Evolutionary conservation across 2,888 invertebrate genomes (phyloP), one percentile per base, ranked within the genome.

Genomic region (Agapostemon virescens): DNA sequence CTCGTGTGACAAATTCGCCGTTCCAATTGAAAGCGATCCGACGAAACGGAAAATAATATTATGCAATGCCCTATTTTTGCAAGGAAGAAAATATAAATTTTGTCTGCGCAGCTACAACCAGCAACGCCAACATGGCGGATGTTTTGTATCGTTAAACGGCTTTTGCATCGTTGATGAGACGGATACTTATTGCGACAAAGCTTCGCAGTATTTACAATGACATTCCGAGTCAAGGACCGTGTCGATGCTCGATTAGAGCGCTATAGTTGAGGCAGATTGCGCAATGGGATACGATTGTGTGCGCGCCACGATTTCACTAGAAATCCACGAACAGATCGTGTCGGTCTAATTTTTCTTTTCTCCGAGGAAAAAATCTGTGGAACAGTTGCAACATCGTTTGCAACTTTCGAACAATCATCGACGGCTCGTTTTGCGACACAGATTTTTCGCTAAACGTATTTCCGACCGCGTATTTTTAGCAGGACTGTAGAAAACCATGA

Each of bases 271-370:
- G n/a, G 15, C 0, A n/a, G n/a, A n/a, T 66, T 58, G 66, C 9
- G 72, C 42, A 67, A 66, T 66, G 71, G 52, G 9, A 42, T 30
- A 40, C 40, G 42, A 76, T 72, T 42, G n/a, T 52, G 52, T 9
- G 17, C n/a, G 52, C 5, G 17, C n/a, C 40, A 33, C 38, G 45
- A 66, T 58, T 77, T 79, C 70, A 49, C 33, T 55, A 52, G 45
- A 78, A 69, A 69, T 26, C 36, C 33, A 11, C 9, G 36, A 11
- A 64, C 42, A n/a, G n/a, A 64, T 64, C 30, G 38, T 7, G 52
- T 20, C 66, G 13, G n/a, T 55, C 69, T n/a, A n/a, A n/a, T n/a
- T n/a, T n/a, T n/a, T n/a, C n/a, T 45, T 40, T 26, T 26, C 20
- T 26, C 2, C 23, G 15, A 15, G 7, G 42, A 36, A 71, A 2